phyloP scores from a whole-genome alignment of 2,888 invertebrate genomes.

The Panorpa germanica region DNA sequence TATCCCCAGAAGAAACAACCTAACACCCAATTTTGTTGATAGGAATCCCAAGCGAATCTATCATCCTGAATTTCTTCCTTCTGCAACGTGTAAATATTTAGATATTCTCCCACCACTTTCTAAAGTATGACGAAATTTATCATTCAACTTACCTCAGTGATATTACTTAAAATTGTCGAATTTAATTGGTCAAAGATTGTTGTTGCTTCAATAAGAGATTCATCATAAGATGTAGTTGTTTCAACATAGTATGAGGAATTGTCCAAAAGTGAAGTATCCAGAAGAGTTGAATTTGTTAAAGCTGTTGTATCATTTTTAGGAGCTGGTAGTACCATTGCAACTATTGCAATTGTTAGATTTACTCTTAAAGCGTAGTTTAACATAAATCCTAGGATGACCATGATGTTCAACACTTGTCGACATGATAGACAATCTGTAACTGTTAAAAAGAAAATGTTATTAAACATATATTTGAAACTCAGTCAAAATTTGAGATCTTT shows the following conservation, averaged over 20 bases:
- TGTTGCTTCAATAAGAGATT: no score
- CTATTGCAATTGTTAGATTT: constrained; percentile 72
- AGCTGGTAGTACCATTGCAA: constrained; percentile 47
- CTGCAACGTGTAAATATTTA: no score
- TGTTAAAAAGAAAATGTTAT: constrained; percentile 9
- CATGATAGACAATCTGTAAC: constrained; percentile 53
- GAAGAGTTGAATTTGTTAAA: constrained; percentile 5
- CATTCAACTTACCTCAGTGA: constrained; percentile 5
- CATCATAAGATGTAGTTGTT: no score
- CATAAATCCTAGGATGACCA: constrained; percentile 79
- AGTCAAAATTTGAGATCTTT: no score
- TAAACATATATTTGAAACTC: no score
- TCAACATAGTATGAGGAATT: no score
- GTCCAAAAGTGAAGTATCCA: neutral
- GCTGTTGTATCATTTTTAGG: constrained; percentile 18
- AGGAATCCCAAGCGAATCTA: constrained; percentile 58
- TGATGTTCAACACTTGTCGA: constrained; percentile 61
- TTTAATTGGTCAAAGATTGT: no score
- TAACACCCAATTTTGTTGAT: constrained; percentile 60
- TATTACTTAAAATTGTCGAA: neutral
- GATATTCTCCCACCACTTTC: no score
- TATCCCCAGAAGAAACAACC: constrained; percentile 90
- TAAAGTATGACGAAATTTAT: neutral
- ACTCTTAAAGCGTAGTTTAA: constrained; percentile 77
- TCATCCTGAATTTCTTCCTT: no score